Evolutionary conservation across 1,140 invertebrate species (phyloP).

Genomic region (Drosophila repletoides): DNA sequence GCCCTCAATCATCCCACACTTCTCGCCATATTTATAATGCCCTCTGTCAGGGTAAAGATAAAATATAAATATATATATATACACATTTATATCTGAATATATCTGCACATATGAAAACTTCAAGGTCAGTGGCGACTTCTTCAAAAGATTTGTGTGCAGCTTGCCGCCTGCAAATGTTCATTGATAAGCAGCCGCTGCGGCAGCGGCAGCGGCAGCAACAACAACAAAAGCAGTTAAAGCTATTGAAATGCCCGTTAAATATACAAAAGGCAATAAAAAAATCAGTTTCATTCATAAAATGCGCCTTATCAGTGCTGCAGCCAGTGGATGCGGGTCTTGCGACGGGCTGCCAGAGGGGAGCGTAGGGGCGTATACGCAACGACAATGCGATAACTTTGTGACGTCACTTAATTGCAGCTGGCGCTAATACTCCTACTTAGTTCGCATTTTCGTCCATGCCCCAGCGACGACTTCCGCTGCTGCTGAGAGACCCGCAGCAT

Average conservation of each 20-base stretch:
- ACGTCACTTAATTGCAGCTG: slow-evolving; percentile 69
- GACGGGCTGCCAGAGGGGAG: slow-evolving; percentile 19
- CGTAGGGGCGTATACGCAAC: slow-evolving; percentile 38
- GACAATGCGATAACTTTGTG: slow-evolving; percentile 34
- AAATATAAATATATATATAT: neutral
- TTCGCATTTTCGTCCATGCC: slow-evolving; percentile 19
- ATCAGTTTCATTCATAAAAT: slow-evolving; percentile 71
- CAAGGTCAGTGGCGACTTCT: slow-evolving; percentile 60
- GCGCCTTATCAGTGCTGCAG: slow-evolving; percentile 45
- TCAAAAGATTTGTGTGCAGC: slow-evolving; percentile 57
- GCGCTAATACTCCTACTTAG: slow-evolving; percentile 54
- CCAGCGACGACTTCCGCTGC: slow-evolving; percentile 44
- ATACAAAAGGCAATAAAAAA: slow-evolving; percentile 66
- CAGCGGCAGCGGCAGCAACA: neutral
- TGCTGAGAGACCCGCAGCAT: slow-evolving; percentile 29
- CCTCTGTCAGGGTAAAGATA: too few species aligned
- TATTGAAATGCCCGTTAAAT: slow-evolving; percentile 43
- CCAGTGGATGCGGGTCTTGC: slow-evolving; percentile 6
- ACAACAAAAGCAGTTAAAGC: slow-evolving; percentile 33
- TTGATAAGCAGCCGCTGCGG: slow-evolving; percentile 49
- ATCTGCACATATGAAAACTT: slow-evolving; percentile 3
- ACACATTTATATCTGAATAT: too few species aligned
- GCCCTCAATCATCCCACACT: too few species aligned
- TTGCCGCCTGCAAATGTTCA: slow-evolving; percentile 42
- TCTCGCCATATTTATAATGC: too few species aligned